A percentile compares a stretch with the other conserved stretches of the same genome.
phyloP scores from a whole-genome alignment of 2,888 invertebrate species.

The Agrochola macilenta region DNA sequence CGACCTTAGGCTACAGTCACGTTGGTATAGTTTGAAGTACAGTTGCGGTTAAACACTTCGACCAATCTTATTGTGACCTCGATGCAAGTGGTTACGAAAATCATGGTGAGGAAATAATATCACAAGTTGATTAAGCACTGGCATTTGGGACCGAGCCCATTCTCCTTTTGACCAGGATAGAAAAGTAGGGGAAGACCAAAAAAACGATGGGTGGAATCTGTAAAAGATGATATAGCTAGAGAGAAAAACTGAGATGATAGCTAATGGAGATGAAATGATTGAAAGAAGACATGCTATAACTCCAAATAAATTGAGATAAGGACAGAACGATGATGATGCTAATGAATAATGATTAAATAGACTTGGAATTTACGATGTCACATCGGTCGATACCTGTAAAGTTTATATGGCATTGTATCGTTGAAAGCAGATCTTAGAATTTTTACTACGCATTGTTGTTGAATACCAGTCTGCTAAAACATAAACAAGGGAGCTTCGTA shows the following conservation, averaged over 20 bases:
- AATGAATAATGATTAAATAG: neutral
- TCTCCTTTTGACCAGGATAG: neutral
- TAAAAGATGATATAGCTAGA: neutral
- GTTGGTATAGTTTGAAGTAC: neutral
- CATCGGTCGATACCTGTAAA: neutral
- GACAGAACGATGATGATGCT: neutral
- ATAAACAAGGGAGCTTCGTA: constrained; percentile 25
- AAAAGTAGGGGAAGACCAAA: neutral
- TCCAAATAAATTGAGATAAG: neutral
- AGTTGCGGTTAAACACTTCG: constrained; percentile 6
- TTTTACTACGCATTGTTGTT: constrained; percentile 17
- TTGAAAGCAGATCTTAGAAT: constrained; percentile 11
- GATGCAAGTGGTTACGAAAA: neutral
- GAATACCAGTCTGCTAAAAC: constrained; percentile 24
- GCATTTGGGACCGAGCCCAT: too few species aligned
- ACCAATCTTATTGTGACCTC: constrained; percentile 10
- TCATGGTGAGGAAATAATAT: too few species aligned
- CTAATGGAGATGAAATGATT: neutral
- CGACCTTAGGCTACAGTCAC: constrained; percentile 41
- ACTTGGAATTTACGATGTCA: neutral
- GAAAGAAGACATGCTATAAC: neutral
- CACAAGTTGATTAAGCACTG: too few species aligned
- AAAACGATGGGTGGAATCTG: neutral
- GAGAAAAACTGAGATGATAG: neutral
- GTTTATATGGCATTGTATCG: neutral